Conservation (phyloP, 2,113 vertebrate genomes). For the Takifugu flavidus region DNA sequence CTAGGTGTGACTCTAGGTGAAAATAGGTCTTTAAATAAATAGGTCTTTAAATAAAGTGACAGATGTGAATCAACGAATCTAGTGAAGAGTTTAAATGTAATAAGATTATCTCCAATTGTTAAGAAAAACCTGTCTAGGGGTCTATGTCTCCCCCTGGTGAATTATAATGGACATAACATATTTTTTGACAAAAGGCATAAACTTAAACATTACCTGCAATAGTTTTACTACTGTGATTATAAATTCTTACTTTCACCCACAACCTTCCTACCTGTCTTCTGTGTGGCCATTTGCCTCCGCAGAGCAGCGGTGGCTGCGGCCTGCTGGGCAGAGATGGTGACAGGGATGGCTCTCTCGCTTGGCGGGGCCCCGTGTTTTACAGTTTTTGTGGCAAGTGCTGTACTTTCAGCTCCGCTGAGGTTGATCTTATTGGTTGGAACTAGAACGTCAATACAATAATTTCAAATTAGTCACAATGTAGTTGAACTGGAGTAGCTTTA, state of each 20-base stretch:
- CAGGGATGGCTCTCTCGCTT: constrained; percentile 65
- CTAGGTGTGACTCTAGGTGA: background rate
- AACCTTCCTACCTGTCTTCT: constrained; percentile 78
- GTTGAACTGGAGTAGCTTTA: too few relatives aligned
- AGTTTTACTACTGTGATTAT: background rate
- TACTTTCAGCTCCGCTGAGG: constrained; percentile 87
- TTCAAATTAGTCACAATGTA: background rate
- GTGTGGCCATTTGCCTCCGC: constrained; percentile 87
- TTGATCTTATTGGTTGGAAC: constrained; percentile 71
- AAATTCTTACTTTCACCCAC: background rate
- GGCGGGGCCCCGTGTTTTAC: constrained; percentile 89
- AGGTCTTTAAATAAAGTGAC: background rate
- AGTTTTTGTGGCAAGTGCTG: constrained; percentile 89
- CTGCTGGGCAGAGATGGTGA: constrained; percentile 83
- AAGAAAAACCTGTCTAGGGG: background rate
- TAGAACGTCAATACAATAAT: constrained; percentile 31
- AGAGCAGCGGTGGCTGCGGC: constrained; percentile 88
- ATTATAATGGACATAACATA: constrained; percentile 5
- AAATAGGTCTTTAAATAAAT: background rate
- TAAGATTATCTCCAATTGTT: background rate
- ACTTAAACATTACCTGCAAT: background rate
- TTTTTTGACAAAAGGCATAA: background rate
- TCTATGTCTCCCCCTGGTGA: constrained; percentile 67
- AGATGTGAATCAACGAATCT: background rate
- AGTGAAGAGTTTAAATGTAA: background rate